These are phyloP conservation scores for Luffia ferchaultella DNA, from an alignment of 2,888 invertebrate species.

Conservation along the genomic window DNA sequence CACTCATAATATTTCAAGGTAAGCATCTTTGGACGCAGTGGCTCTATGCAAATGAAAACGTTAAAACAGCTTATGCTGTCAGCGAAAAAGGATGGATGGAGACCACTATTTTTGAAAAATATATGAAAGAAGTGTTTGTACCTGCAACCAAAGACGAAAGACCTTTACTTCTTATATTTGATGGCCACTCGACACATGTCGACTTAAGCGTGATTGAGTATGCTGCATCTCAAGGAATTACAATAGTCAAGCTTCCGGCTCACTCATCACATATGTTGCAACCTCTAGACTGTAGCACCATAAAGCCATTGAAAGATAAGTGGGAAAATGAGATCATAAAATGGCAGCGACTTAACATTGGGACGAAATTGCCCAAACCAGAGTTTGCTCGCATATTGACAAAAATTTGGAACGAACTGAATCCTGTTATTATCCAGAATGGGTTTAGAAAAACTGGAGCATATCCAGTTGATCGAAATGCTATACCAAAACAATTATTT, in stretches of 20 bases:
- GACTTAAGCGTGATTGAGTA: background rate
- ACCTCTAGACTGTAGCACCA: slow-evolving; percentile 5
- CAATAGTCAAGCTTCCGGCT: slow-evolving; percentile 3
- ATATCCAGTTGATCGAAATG: background rate
- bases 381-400: background rate
- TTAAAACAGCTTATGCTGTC: slow-evolving; percentile 17
- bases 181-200: slow-evolving; percentile 2
- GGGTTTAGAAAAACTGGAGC: background rate
- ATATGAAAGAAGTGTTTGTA: slow-evolving; percentile 12
- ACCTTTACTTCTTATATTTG: slow-evolving; percentile 3
- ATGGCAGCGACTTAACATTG: background rate
- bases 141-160: slow-evolving; percentile 10
- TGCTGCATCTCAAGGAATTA: background rate
- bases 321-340: background rate
- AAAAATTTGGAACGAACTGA: background rate
- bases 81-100: slow-evolving; percentile 24
- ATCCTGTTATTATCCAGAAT: background rate
- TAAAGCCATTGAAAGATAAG: background rate
- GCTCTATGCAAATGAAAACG: slow-evolving; percentile 6
- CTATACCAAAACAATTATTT: background rate
- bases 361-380: background rate
- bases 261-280: slow-evolving; percentile 5
- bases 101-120: slow-evolving; percentile 11
- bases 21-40: slow-evolving; percentile 16
- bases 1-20: slow-evolving; percentile 7